A percentile compares a stretch with the other conserved stretches of the same genome.
Conservation (phyloP, 1,140 invertebrate species). For the Drosophila chauvacae region DNA sequence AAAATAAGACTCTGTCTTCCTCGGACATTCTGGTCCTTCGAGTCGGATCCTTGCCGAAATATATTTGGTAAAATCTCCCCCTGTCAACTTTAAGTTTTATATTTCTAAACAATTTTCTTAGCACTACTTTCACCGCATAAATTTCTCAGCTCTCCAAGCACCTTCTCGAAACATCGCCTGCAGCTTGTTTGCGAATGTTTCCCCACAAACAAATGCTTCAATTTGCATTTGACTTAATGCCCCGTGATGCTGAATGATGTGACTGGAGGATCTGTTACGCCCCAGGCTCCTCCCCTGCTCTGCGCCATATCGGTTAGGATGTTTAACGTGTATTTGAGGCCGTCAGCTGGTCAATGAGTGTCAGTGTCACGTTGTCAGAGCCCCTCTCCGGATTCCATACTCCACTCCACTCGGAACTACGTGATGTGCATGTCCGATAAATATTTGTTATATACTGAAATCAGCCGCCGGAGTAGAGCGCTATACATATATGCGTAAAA, state of each 20-base stretch:
- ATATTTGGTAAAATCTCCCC: neutral
- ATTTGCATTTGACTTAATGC: slow-evolving; percentile 71
- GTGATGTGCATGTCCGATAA: slow-evolving; percentile 72
- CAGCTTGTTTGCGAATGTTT: slow-evolving; percentile 21
- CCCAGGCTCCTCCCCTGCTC: neutral
- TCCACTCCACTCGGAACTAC: slow-evolving; percentile 38
- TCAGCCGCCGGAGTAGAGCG: slow-evolving; percentile 17
- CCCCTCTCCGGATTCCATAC: slow-evolving; percentile 11
- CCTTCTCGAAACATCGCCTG: slow-evolving; percentile 2
- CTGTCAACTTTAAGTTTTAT: neutral
- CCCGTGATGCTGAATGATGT: slow-evolving; percentile 67
- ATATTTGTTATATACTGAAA: slow-evolving; percentile 66
- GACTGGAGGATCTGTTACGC: slow-evolving; percentile 27
- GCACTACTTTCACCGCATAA: neutral
- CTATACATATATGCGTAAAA: slow-evolving; percentile 40
- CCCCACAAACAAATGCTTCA: slow-evolving; percentile 62
- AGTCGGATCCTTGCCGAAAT: neutral
- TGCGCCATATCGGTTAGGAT: slow-evolving; percentile 58
- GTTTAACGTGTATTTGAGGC: slow-evolving; percentile 53
- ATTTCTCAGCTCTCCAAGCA: neutral
- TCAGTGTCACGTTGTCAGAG: slow-evolving; percentile 68
- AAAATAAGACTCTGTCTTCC: neutral
- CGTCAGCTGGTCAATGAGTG: slow-evolving; percentile 75
- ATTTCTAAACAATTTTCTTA: neutral
- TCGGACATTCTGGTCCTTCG: neutral